Base-by-base conservation (phyloP, 2,888 invertebrate species). In the Acholoe squamosa region DNA sequence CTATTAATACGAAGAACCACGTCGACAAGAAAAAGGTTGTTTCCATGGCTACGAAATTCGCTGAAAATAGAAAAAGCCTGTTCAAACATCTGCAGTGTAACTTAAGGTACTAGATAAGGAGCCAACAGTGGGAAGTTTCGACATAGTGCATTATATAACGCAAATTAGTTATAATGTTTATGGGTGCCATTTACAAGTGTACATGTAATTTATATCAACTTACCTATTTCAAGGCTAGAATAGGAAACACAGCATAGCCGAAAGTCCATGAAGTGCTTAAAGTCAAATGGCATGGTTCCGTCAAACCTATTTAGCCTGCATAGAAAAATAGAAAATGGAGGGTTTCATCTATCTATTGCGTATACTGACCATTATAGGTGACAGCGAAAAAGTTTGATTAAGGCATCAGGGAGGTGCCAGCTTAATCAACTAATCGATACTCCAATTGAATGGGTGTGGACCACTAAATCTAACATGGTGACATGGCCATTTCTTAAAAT, bases 271-370 rank as follows among this genome's bases (percentile, higher is more conserved):
- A 92, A 93, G 33, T 89, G 90, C 71, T 91, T 89, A 90, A 93
- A 93, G 88, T 93, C 90, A 84, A 93, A 93, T 31, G 93, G 93
- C 52, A 93, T 93, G 80, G 88, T 92, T 5, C 93, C 93, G 93
- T 93, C 93, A 92, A 93, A 93, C 51, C 84, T 52, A 7, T 92
- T 61, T n/a, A 92, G 90, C 77, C 93, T 93, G 92, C 43, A 93
- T 91, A 89, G 43, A 84, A 86, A 28, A 31, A 52, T 5, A 76
- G n/a, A n/a, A n/a, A n/a, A n/a, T n/a, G n/a, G n/a, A n/a, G n/a
- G n/a, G n/a, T n/a, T n/a, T n/a, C n/a, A n/a, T n/a, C n/a, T n/a
- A n/a, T n/a, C n/a, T n/a, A n/a, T n/a, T n/a, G n/a, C n/a, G n/a
- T n/a, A n/a, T n/a, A n/a, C n/a, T n/a, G n/a, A n/a, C n/a, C n/a